Conservation (phyloP, 2,113 vertebrate genomes). For the Xenotilapia leptura region DNA sequence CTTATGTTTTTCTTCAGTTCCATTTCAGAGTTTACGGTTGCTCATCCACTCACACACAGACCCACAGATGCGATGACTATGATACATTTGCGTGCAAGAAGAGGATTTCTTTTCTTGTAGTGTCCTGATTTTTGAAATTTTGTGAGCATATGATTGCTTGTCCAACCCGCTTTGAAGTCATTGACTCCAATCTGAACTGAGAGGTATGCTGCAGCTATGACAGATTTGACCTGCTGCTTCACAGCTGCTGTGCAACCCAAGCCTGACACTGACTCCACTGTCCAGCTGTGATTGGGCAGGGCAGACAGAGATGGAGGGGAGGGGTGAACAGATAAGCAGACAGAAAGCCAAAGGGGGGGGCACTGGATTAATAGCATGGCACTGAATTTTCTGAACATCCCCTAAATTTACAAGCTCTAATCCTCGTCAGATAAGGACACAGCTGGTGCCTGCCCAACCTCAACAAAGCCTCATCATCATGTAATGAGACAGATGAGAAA, state of each 20-base stretch:
- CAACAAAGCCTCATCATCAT: neutral
- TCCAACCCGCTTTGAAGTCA: neutral
- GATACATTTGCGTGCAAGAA: neutral
- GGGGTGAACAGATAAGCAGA: neutral
- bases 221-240: neutral
- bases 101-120: neutral
- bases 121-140: neutral
- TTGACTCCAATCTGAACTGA: neutral
- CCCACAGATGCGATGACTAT: neutral
- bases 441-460: constrained; percentile 9
- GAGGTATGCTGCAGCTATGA: neutral
- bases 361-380: constrained; percentile 24
- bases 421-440: constrained; percentile 19
- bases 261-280: neutral
- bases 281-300: neutral
- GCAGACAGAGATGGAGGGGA: neutral
- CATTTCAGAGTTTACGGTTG: neutral
- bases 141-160: neutral
- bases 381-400: constrained; percentile 32
- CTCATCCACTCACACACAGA: neutral
- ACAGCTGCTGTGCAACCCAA: constrained; percentile 46
- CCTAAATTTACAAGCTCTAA: constrained; percentile 34
- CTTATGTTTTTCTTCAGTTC: neutral
- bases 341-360: neutral
- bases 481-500: neutral